Conservation (phyloP, 2,113 vertebrate genomes). For the Galeopterus variegatus region DNA sequence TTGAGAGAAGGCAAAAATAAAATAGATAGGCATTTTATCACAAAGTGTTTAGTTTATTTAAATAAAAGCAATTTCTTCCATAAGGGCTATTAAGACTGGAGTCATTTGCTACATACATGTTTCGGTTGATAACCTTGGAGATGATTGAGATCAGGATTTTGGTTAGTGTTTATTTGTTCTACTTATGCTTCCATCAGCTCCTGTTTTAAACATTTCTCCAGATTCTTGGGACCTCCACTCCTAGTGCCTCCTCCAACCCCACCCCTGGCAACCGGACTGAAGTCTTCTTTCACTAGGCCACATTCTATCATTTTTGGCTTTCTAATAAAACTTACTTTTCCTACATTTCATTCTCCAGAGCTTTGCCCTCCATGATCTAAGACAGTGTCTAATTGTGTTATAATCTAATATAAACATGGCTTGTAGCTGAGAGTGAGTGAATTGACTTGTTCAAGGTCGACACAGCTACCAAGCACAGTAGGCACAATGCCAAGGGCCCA, state of each 20-base stretch:
- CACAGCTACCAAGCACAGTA: neutral
- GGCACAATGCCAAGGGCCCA: neutral
- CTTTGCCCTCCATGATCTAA: neutral
- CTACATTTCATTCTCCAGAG: neutral
- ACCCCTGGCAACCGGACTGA: neutral
- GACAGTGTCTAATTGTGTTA: neutral
- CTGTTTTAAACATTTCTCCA: neutral
- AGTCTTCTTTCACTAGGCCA: neutral
- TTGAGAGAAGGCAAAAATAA: conserved; percentile 38
- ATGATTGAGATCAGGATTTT: neutral
- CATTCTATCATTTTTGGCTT: neutral
- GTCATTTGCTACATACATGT: neutral
- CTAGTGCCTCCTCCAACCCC: neutral
- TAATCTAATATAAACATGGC: neutral
- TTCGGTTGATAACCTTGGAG: neutral
- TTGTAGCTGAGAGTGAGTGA: neutral
- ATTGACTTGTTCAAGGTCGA: neutral
- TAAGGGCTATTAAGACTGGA: neutral
- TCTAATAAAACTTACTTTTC: neutral
- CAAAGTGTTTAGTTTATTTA: conserved; percentile 20
- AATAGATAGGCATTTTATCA: conserved; percentile 9
- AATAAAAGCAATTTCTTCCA: conserved; percentile 47
- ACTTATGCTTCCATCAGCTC: neutral
- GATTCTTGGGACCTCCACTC: neutral
- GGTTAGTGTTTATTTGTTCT: neutral